Evolutionary conservation across 1,140 invertebrate genomes (phyloP).

Genomic region (Drosophila melanogaster): DNA sequence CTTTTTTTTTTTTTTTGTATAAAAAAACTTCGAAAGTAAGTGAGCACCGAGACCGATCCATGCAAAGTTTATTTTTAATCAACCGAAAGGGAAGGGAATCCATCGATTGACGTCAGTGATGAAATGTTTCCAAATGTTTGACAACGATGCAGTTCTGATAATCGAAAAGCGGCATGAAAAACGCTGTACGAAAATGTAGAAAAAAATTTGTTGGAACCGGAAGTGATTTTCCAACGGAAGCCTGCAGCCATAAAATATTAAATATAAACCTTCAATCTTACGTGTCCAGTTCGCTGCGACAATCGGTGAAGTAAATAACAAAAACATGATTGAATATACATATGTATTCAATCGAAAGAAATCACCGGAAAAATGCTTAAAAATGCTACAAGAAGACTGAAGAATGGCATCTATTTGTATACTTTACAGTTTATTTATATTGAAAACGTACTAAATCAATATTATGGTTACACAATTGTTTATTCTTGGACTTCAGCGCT

Average conservation of each 20-base stretch:
- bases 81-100: not conserved
- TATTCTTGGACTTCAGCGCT: no score
- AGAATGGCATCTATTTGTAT: not conserved
- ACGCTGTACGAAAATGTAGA: not conserved
- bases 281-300: not conserved
- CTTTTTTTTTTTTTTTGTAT: not conserved
- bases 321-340: not conserved
- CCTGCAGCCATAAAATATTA: slow-evolving; percentile 29
- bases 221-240: slow-evolving; percentile 18
- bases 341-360: no score
- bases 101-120: slow-evolving; percentile 27
- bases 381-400: not conserved
- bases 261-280: slow-evolving; percentile 12
- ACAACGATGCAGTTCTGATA: not conserved
- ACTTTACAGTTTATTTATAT: not conserved
- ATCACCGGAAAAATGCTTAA: no score
- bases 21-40: slow-evolving; percentile 9
- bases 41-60: slow-evolving; percentile 1
- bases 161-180: slow-evolving; percentile 21
- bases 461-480: no score
- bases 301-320: not conserved
- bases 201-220: slow-evolving; percentile 5
- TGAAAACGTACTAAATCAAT: not conserved
- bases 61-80: slow-evolving; percentile 43
- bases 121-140: slow-evolving; percentile 16